These are phyloP conservation scores for Anabacerthia variegaticeps DNA, from an alignment of 2,797 vertebrate species.

Conservation along the genomic window DNA sequence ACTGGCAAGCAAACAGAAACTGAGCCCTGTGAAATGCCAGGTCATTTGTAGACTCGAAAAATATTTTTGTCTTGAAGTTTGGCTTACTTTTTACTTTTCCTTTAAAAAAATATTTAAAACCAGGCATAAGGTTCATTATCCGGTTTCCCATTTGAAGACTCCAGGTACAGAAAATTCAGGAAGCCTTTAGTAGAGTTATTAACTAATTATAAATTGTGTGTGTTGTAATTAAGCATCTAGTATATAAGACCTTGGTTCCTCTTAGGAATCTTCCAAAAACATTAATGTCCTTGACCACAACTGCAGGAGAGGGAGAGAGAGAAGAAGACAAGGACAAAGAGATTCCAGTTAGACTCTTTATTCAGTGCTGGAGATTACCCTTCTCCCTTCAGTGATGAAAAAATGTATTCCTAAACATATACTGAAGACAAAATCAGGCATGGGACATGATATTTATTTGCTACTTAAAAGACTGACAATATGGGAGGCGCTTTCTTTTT, in stretches of 20 bases:
- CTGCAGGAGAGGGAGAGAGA: rapidly evolving
- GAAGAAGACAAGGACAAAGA: neutral
- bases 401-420: neutral
- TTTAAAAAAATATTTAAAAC: neutral
- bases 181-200: neutral
- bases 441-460: neutral
- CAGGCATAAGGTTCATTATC: neutral
- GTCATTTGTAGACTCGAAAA: neutral
- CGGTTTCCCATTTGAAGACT: neutral
- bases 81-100: neutral
- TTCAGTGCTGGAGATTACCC: neutral
- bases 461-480: neutral
- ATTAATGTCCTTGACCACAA: neutral
- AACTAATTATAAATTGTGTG: neutral
- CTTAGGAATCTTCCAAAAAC: neutral
- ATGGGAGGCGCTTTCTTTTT: neutral
- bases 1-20: neutral
- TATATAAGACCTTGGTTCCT: neutral
- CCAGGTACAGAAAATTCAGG: neutral
- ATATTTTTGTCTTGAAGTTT: neutral
- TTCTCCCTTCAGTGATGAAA: neutral
- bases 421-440: neutral
- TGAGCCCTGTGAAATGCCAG: neutral
- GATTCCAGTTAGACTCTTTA: neutral
- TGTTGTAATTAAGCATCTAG: neutral